Base-by-base conservation (phyloP, 2,797 vertebrate genomes). In the Trematomus bernacchii region DNA sequence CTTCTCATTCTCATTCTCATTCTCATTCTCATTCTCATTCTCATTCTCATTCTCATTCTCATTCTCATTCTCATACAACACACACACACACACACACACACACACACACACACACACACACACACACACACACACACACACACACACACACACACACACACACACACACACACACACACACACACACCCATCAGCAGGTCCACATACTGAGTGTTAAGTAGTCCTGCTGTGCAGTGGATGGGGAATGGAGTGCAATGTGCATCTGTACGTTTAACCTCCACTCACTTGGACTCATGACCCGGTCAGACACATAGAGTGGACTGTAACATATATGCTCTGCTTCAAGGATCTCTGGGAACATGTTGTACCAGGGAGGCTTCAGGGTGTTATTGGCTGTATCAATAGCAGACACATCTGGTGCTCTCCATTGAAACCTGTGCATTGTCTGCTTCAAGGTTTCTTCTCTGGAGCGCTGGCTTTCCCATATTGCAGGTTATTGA, bases 201-300 rank as follows among this genome's bases (percentile, higher is more conserved):
- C 75, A 81, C 79, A 83, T 74, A 79, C 67, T 71, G 76, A 82
- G 77, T 71, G 83, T 70, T 76, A 60, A 47, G 73, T 76, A 68
- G 47, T 40, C 87, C 72, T 43, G 81, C 86, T 87, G 87, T 68
- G 85, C 57, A 11, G 14, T 46, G 58, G 67, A 76, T 72, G 64
- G 60, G 44, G 70, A 84, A 68, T 42, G 11, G 33, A 82, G 78
- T 44, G 50, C 18, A 33, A 19, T 55, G 73, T 82, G 73, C 66
- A 70, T 74, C 72, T 69, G 72, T 70, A 66, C 82, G 85, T 73
- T 88, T 91, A 85, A 87, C 82, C 84, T 68, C 65, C 10, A 14
- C 75, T 71, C 55, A 78, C 48, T 18, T 40, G 42, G 54, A 83
- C 19, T 54, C 33, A 47, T 12, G 33, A 72, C 60, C 51, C 57